Conservation (phyloP, 2,888 invertebrate genomes). For the Escarpia spicata region DNA sequence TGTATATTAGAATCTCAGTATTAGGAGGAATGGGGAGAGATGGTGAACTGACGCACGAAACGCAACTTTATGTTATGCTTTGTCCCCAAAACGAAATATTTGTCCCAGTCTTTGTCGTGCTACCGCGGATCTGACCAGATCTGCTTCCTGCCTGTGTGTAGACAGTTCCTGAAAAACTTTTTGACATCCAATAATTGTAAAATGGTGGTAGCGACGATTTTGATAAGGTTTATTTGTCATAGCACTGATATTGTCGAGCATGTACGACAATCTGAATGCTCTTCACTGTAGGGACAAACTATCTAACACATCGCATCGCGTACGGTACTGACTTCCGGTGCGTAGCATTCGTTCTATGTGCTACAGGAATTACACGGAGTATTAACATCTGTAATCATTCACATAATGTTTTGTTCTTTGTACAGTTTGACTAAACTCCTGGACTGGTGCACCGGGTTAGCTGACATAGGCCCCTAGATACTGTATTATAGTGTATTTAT, state of each 20-base stretch:
- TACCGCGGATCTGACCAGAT: background rate
- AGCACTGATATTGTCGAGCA: too few relatives aligned
- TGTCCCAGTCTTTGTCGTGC: background rate
- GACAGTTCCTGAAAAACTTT: background rate
- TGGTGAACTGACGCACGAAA: background rate
- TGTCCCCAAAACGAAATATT: background rate
- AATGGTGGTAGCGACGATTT: too few relatives aligned
- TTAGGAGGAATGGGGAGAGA: background rate
- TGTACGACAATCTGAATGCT: too few relatives aligned
- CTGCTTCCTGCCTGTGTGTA: background rate
- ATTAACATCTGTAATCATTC: too few relatives aligned
- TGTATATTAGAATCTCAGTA: conserved; percentile 16
- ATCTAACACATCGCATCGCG: too few relatives aligned
- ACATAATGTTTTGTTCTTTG: too few relatives aligned
- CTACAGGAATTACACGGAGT: background rate
- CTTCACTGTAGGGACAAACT: too few relatives aligned
- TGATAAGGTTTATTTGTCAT: too few relatives aligned
- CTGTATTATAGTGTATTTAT: background rate
- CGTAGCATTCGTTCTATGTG: background rate
- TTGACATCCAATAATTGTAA: too few relatives aligned
- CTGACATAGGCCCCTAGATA: background rate
- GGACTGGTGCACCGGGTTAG: background rate
- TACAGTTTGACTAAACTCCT: background rate
- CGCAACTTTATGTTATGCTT: background rate
- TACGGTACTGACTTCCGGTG: background rate